phyloP scores from a whole-genome alignment of 2,797 vertebrate genomes.

The Carapus acus region DNA sequence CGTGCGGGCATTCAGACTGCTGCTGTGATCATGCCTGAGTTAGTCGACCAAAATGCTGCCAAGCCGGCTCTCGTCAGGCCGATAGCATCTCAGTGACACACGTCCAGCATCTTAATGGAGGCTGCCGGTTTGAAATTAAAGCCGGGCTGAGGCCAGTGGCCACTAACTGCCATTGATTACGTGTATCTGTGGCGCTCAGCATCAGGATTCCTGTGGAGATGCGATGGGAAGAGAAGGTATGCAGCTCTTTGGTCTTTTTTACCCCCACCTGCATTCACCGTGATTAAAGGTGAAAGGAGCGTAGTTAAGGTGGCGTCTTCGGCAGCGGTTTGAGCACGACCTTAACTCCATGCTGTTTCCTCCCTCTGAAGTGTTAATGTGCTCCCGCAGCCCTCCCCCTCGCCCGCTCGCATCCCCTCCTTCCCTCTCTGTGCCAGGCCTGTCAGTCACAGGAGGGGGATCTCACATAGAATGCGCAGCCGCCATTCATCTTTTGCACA shows the following conservation, averaged over 20 bases:
- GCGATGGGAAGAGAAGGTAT: too few relatives aligned
- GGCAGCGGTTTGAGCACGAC: constrained; percentile 53
- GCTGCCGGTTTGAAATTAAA: constrained; percentile 37
- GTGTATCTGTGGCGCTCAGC: constrained; percentile 43
- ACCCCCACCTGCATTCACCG: too few relatives aligned
- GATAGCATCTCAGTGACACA: constrained; percentile 53
- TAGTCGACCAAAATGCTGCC: constrained; percentile 49
- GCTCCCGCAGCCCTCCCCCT: constrained; percentile 46
- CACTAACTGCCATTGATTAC: constrained; percentile 53
- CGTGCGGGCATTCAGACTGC: constrained; percentile 19
- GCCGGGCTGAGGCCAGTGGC: constrained; percentile 36
- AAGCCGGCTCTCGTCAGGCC: constrained; percentile 48
- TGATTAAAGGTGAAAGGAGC: constrained; percentile 69
- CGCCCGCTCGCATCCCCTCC: constrained; percentile 16
- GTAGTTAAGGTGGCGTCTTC: constrained; percentile 56
- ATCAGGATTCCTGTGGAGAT: constrained; percentile 43
- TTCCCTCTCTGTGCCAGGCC: constrained; percentile 39
- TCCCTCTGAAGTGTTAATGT: constrained; percentile 77
- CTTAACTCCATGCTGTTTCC: constrained; percentile 55
- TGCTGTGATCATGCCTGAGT: constrained; percentile 38
- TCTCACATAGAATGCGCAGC: constrained; percentile 38
- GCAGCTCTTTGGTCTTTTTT: too few relatives aligned
- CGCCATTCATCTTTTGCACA: too few relatives aligned
- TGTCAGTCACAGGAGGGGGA: constrained; percentile 54
- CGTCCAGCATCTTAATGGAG: constrained; percentile 56